Evolutionary conservation across 2,113 vertebrate genomes (phyloP).

Genomic region (Phylloscopus trochilus): DNA sequence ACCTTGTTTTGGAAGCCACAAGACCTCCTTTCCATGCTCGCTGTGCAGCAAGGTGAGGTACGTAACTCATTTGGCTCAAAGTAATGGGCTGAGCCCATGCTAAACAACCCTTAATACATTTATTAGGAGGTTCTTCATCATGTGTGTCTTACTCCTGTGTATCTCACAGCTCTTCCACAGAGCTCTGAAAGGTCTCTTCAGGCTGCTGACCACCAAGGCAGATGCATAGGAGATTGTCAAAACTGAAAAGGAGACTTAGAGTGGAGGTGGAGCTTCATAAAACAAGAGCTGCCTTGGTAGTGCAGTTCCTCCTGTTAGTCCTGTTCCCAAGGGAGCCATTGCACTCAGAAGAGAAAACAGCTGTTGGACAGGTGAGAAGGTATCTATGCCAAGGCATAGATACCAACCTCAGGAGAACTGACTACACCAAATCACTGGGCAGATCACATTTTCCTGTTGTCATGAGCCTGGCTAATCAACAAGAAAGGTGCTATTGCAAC

Average conservation of each 20-base stretch:
- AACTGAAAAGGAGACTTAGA: not conserved
- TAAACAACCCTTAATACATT: not conserved
- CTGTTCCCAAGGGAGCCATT: not conserved
- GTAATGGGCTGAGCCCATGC: not conserved
- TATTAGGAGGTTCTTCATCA: not conserved
- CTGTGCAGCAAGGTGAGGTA: not conserved
- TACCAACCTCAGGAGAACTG: not conserved
- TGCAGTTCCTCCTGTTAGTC: not conserved
- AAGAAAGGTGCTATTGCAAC: not conserved
- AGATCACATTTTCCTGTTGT: accelerated
- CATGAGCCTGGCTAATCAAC: not conserved
- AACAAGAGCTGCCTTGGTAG: not conserved
- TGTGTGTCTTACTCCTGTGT: accelerated
- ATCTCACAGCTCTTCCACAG: not conserved
- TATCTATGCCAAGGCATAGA: not conserved
- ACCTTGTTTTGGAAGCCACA: not conserved
- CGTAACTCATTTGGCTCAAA: not conserved
- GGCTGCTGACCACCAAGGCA: not conserved
- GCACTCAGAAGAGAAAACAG: not conserved
- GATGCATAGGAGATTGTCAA: not conserved
- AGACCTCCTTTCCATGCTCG: not conserved
- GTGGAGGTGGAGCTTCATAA: not conserved
- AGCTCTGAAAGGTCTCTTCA: not conserved
- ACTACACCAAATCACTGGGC: not conserved
- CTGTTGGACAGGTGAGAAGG: not conserved